phyloP scores from a whole-genome alignment of 2,888 invertebrate genomes.

The Neria commutata region DNA sequence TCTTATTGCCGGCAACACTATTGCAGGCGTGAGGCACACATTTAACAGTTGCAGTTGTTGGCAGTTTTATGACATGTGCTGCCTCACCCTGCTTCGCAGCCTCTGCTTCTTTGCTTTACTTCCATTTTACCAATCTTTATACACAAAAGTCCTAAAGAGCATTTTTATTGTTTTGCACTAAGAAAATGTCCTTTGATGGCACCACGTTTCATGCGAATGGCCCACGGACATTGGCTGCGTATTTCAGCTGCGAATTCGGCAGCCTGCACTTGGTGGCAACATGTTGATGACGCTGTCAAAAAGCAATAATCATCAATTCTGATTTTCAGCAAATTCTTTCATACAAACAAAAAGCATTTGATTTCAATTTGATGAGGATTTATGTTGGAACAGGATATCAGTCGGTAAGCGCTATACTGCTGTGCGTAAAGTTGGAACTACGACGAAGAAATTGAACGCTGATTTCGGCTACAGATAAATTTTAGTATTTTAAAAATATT shows the following conservation, averaged over 20 bases:
- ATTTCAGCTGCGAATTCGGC: slow-evolving; percentile 25
- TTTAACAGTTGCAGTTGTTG: slow-evolving; percentile 43
- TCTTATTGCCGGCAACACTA: neutral
- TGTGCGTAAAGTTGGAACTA: too few relatives aligned
- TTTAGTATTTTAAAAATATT: too few relatives aligned
- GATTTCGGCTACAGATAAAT: too few relatives aligned
- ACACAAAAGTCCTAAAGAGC: slow-evolving; percentile 3
- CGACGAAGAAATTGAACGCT: too few relatives aligned
- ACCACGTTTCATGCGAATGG: slow-evolving; percentile 23
- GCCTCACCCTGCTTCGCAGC: neutral
- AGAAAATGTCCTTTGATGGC: slow-evolving; percentile 32
- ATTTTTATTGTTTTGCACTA: slow-evolving; percentile 32
- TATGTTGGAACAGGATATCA: too few relatives aligned
- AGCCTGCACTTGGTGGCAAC: too few relatives aligned
- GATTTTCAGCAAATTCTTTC: slow-evolving; percentile 48
- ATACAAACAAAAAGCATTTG: slow-evolving; percentile 31
- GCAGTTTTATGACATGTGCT: slow-evolving; percentile 36
- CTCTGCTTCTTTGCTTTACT: neutral
- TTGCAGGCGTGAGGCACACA: slow-evolving; percentile 15
- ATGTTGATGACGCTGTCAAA: slow-evolving; percentile 47
- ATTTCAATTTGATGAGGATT: slow-evolving; percentile 58
- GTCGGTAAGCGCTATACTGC: too few relatives aligned
- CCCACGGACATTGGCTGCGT: slow-evolving; percentile 4
- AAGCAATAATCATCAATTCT: slow-evolving; percentile 62
- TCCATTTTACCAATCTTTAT: too few relatives aligned